phyloP scores from a whole-genome alignment of 2,797 vertebrate genomes.

The Eulemur mongoz region DNA sequence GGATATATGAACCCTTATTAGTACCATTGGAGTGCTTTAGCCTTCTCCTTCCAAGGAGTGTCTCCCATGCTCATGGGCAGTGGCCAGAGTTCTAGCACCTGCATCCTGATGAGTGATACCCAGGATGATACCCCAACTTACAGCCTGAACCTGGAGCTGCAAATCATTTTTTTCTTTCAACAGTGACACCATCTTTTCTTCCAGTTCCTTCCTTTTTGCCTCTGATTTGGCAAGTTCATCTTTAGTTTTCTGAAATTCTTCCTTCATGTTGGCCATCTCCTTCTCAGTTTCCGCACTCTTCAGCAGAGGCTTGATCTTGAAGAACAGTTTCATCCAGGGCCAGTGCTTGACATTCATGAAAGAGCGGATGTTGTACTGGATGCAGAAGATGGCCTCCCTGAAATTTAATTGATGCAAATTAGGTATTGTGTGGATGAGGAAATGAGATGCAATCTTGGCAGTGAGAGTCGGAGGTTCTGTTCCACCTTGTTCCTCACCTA shows the following conservation, averaged over 20 bases:
- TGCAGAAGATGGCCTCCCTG: constrained; percentile 82
- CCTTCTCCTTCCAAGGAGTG: not conserved
- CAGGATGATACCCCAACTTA: constrained; percentile 69
- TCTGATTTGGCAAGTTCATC: constrained; percentile 89
- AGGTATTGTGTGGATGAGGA: not conserved
- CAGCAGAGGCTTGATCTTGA: constrained; percentile 91
- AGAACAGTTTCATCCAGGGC: constrained; percentile 93
- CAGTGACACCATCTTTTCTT: constrained; percentile 89
- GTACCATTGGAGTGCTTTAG: not conserved
- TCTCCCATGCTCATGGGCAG: not conserved
- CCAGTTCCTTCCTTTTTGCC: constrained; percentile 88
- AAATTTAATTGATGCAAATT: not conserved
- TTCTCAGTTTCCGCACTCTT: constrained; percentile 89
- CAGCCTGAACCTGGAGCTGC: constrained; percentile 90
- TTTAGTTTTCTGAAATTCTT: constrained; percentile 87
- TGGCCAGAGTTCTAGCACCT: not conserved
- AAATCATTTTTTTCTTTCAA: constrained; percentile 91
- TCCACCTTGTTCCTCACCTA: not conserved
- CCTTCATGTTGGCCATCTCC: constrained; percentile 90
- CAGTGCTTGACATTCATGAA: constrained; percentile 94
- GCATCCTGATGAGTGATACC: not conserved
- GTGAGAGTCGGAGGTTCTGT: not conserved
- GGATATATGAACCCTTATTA: not conserved
- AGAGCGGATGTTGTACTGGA: constrained; percentile 89
- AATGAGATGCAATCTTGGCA: not conserved